Evolutionary conservation across 2,797 vertebrate genomes (phyloP).

Genomic region (Varecia variegata): DNA sequence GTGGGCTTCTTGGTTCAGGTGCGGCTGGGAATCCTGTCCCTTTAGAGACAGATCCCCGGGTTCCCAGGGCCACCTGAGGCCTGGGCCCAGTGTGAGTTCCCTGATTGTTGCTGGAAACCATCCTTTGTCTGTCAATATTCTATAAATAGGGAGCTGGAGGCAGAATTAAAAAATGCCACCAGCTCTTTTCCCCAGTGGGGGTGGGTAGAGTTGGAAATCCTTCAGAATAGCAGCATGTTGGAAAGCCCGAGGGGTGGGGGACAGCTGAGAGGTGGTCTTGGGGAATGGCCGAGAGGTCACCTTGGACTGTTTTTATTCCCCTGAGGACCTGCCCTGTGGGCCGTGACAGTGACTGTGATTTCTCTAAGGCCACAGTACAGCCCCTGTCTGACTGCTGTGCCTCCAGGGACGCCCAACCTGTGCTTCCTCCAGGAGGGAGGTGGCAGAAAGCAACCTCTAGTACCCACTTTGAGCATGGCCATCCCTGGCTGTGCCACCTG

Average conservation of each 20-base stretch:
- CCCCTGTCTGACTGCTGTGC: no score
- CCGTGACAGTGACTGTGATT: accelerated
- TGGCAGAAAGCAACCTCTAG: no score
- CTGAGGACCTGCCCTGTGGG: neutral
- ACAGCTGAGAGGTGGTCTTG: neutral
- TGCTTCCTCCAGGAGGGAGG: neutral
- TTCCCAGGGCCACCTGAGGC: neutral
- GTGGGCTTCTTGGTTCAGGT: neutral
- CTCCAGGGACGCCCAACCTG: neutral
- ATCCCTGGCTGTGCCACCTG: neutral
- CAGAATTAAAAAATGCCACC: neutral
- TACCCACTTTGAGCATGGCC: no score
- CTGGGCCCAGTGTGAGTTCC: neutral
- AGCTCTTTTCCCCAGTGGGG: neutral
- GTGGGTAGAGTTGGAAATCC: neutral
- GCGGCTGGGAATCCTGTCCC: neutral
- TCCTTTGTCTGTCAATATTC: neutral
- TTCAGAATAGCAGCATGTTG: neutral
- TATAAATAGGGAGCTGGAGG: slow-evolving; percentile 40
- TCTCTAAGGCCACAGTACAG: neutral
- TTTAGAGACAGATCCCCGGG: neutral
- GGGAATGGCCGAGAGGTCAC: neutral
- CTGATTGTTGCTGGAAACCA: neutral
- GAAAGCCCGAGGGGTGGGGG: neutral
- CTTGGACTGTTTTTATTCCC: neutral